Conservation (phyloP, 2,113 vertebrate genomes). For the Heterotilapia buettikoferi region DNA sequence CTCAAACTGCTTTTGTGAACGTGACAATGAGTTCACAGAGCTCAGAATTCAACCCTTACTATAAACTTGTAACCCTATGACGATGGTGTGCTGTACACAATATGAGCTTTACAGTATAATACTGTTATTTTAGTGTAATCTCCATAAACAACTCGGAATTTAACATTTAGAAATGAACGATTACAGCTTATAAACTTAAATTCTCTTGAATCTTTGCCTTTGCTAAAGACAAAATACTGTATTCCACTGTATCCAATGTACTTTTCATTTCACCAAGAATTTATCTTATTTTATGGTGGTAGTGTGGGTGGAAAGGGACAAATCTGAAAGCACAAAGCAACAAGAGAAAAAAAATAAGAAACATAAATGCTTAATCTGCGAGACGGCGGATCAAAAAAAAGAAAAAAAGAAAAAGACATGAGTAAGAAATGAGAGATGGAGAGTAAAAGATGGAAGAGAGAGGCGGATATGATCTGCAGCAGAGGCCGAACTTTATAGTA, state of each 20-base stretch:
- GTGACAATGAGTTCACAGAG: background rate
- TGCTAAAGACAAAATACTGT: background rate
- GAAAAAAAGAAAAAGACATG: background rate
- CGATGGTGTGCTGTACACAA: background rate
- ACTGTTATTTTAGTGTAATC: background rate
- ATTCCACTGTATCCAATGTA: rapidly evolving
- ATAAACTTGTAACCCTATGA: rapidly evolving
- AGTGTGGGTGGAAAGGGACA: background rate
- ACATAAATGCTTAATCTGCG: background rate
- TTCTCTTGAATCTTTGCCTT: background rate
- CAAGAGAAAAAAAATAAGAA: background rate
- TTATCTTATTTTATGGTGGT: background rate
- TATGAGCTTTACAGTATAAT: rapidly evolving
- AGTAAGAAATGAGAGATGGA: background rate
- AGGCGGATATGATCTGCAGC: background rate
- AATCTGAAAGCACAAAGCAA: background rate
- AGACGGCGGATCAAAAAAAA: background rate
- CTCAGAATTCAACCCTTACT: background rate
- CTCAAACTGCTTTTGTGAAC: background rate
- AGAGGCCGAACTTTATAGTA: background rate
- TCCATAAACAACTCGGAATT: background rate
- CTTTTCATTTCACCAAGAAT: background rate
- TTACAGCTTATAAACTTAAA: background rate
- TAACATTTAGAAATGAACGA: background rate
- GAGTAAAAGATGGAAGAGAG: background rate